Evolutionary conservation across 1,140 invertebrate species (phyloP).

Genomic region (Rhagoletis zephyria): DNA sequence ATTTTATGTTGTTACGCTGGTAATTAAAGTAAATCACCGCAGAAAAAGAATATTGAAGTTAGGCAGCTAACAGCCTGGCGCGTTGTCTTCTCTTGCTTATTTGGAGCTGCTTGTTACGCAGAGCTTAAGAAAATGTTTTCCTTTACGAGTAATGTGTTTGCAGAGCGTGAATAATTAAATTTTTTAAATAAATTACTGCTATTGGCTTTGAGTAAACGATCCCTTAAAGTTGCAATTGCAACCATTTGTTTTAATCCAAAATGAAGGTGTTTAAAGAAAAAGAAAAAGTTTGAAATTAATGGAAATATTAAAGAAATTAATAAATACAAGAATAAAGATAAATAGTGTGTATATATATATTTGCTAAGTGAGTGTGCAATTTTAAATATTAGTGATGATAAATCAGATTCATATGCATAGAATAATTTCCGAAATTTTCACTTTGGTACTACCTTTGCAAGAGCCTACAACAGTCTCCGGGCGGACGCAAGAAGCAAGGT

Average conservation of each 20-base stretch:
- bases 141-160: neutral
- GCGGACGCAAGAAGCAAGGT: too few species aligned
- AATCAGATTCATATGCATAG: too few species aligned
- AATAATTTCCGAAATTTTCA: too few species aligned
- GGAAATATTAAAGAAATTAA: too few species aligned
- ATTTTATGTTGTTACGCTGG: slow-evolving; percentile 45
- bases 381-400: too few species aligned
- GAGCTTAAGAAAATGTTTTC: slow-evolving; percentile 38
- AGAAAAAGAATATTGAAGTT: slow-evolving; percentile 6
- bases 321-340: too few species aligned
- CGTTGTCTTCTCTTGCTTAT: neutral
- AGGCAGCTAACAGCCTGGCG: neutral
- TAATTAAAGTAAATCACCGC: slow-evolving; percentile 50
- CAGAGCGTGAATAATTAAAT: slow-evolving; percentile 15
- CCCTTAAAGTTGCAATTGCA: neutral
- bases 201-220: slow-evolving; percentile 2
- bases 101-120: neutral
- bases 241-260: neutral
- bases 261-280: neutral
- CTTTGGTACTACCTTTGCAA: too few species aligned
- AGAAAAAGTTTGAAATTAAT: too few species aligned
- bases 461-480: too few species aligned
- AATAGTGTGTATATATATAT: too few species aligned
- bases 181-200: slow-evolving; percentile 28
- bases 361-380: too few species aligned